Evolutionary conservation across 2,113 vertebrate genomes (phyloP).

Genomic region (Vidua chalybeata): DNA sequence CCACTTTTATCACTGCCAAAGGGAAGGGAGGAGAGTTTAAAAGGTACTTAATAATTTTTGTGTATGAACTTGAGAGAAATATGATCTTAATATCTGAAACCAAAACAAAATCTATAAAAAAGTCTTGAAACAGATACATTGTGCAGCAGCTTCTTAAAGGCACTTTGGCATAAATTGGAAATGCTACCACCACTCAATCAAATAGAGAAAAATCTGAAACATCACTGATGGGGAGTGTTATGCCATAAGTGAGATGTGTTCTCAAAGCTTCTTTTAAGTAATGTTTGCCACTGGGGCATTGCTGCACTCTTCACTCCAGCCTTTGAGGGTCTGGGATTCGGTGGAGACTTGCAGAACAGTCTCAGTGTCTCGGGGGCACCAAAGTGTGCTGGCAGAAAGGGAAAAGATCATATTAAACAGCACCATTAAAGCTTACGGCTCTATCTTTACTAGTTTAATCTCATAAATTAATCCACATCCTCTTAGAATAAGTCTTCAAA

Average conservation of each 20-base stretch:
- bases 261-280: background rate
- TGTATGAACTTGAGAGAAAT: background rate
- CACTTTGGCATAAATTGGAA: background rate
- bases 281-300: background rate
- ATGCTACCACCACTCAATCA: background rate
- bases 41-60: background rate
- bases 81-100: background rate
- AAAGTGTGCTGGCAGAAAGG: constrained; percentile 17
- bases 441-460: constrained; percentile 56
- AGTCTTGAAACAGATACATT: background rate
- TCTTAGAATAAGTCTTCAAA: constrained; percentile 49
- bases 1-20: background rate
- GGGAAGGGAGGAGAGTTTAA: background rate
- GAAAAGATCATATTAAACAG: constrained; percentile 43
- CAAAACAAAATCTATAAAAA: background rate
- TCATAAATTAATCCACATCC: constrained; percentile 63
- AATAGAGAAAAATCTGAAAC: background rate
- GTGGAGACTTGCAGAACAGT: background rate
- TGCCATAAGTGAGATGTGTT: background rate
- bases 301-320: background rate
- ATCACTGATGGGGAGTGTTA: background rate
- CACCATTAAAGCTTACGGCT: constrained; percentile 7
- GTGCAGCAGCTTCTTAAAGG: background rate
- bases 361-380: background rate
- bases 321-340: background rate